These are phyloP conservation scores for Brachyhypopomus occidentalis DNA, from an alignment of 2,113 vertebrate species.

Conservation along the genomic window DNA sequence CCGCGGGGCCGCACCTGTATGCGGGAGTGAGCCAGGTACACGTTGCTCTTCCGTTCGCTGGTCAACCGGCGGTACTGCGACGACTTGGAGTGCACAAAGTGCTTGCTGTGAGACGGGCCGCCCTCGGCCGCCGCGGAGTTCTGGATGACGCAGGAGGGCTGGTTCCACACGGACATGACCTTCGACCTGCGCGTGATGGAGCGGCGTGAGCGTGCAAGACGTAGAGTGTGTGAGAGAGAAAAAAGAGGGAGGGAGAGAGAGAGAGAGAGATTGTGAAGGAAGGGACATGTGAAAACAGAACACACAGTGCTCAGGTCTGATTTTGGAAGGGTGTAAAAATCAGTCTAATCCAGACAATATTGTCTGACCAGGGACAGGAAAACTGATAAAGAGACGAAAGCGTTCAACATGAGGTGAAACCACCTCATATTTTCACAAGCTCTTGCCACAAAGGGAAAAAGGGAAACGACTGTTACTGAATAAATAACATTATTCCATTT, in stretches of 20 bases:
- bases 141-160: slow-evolving; percentile 91
- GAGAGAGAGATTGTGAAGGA: no score
- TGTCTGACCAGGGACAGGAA: no score
- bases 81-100: slow-evolving; percentile 96
- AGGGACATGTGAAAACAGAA: no score
- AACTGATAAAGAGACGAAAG: not conserved
- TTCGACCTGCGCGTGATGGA: slow-evolving; percentile 67
- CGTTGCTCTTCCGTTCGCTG: slow-evolving; percentile 95
- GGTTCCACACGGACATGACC: slow-evolving; percentile 87
- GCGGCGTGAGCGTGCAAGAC: not conserved
- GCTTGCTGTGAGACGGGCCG: slow-evolving; percentile 89
- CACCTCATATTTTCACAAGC: not conserved
- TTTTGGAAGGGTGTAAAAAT: no score
- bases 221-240: slow-evolving; percentile 1
- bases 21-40: slow-evolving; percentile 89
- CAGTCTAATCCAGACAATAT: no score
- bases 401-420: not conserved
- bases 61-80: slow-evolving; percentile 98
- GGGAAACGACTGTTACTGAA: slow-evolving; percentile 42
- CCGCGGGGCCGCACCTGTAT: slow-evolving; percentile 82
- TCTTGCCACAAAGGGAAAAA: slow-evolving; percentile 36
- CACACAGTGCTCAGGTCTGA: no score
- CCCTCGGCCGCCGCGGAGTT: slow-evolving; percentile 90
- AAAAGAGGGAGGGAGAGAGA: not conserved
- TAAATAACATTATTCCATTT: no score